phyloP scores from a whole-genome alignment of 2,797 vertebrate species.

The Naso thynnoides region DNA sequence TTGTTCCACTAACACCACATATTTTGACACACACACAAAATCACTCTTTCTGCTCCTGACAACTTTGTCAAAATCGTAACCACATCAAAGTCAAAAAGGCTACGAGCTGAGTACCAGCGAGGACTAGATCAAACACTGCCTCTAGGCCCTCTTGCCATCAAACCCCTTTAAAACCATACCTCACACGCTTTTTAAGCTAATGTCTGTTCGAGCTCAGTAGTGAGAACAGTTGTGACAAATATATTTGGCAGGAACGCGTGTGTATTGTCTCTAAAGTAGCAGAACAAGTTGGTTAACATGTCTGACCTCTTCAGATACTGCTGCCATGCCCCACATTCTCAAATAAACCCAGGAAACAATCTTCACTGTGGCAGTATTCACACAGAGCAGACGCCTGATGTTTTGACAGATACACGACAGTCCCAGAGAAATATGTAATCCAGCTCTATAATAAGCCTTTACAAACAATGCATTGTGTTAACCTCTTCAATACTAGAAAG shows the following conservation, averaged over 20 bases:
- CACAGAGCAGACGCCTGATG: constrained; percentile 17
- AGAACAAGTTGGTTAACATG: constrained; percentile 82
- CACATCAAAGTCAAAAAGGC: constrained; percentile 50
- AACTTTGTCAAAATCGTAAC: constrained; percentile 56
- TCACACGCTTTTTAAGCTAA: constrained; percentile 50
- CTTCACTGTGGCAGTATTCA: constrained; percentile 36
- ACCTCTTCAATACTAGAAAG: not conserved
- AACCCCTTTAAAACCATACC: constrained; percentile 44
- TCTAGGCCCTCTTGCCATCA: constrained; percentile 46
- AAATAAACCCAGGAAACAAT: constrained; percentile 26
- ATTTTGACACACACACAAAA: constrained; percentile 16
- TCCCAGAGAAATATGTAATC: constrained; percentile 3
- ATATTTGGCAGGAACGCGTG: constrained; percentile 49
- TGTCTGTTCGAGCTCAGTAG: constrained; percentile 30
- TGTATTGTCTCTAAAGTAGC: constrained; percentile 72
- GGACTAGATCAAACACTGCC: constrained; percentile 50
- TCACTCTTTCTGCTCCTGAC: constrained; percentile 36
- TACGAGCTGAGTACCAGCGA: constrained; percentile 6
- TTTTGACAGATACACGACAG: constrained; percentile 23
- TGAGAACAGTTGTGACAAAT: constrained; percentile 58
- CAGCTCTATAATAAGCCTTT: not conserved
- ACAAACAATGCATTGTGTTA: not conserved
- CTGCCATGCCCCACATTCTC: constrained; percentile 58
- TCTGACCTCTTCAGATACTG: constrained; percentile 62
- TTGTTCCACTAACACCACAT: constrained; percentile 36